Conservation (phyloP, 2,113 vertebrate genomes). For the Corapipo altera region DNA sequence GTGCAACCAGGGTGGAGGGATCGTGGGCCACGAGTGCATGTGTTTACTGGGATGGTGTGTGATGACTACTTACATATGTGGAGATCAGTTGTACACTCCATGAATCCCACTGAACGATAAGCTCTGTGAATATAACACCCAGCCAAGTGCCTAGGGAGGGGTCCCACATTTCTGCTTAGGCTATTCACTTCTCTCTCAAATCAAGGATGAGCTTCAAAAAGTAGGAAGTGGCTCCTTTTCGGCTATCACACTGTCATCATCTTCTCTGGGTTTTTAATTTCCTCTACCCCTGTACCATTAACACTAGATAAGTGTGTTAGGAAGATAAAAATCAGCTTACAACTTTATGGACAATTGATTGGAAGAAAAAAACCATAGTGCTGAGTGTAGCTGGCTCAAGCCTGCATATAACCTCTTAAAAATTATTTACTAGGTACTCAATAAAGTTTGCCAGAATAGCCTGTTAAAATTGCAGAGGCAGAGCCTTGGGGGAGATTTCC, state of each 20-base stretch:
- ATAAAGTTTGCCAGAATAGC: background rate
- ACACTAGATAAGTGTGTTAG: background rate
- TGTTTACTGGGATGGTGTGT: background rate
- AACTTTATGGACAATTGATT: background rate
- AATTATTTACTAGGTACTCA: conserved; percentile 20
- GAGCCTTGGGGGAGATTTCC: background rate
- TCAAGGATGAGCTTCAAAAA: background rate
- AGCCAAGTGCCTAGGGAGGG: too few relatives aligned
- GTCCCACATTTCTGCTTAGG: background rate
- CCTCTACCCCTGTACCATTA: background rate
- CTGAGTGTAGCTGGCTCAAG: background rate
- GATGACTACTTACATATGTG: background rate
- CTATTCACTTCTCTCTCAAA: background rate
- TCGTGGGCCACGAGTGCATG: rapidly evolving
- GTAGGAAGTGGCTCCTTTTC: background rate
- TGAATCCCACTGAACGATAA: background rate
- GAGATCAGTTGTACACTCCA: background rate
- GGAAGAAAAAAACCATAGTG: background rate
- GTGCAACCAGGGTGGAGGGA: background rate
- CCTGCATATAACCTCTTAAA: background rate
- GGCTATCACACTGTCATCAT: background rate
- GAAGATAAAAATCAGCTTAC: conserved; percentile 27
- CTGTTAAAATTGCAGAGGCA: background rate
- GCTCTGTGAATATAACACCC: background rate
- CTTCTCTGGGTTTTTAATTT: conserved; percentile 7